Evolutionary conservation across 2,113 vertebrate genomes (phyloP), one percentile per base, ranked within the genome.

Genomic region (Notiomystis cincta): DNA sequence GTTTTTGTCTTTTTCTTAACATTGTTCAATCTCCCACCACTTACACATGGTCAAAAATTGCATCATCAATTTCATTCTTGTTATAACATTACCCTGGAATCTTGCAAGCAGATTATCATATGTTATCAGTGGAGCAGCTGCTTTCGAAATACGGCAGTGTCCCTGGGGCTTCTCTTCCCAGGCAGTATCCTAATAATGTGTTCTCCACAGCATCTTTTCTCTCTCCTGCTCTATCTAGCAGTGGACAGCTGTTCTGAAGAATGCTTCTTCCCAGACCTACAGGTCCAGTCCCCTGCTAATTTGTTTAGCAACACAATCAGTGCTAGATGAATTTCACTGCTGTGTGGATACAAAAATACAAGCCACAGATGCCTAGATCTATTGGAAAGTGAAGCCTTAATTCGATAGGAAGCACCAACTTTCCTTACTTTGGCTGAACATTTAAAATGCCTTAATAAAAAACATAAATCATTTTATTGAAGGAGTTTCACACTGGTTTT

Each of bases 1-100:
- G 2, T 7, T 95, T 94, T 93, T 71, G 22, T 90, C 60, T 92
- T 89, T 84, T 92, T 76, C 88, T 65, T 83, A 76, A n/a, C 84
- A 61, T 40, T 82, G 62, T 58, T 31, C 51, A 27, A 51, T 92
- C 31, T 91, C 33, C 44, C 22, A 70, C 54, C 24, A 38, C 70
- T 95, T 89, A 40, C 30, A 53, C 21, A 20, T 56, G 62, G 57
- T 72, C 89, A 82, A 82, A 96, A 93, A 80, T 64, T 57, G 33
- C 35, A 24, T 82, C 71, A 93, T 91, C 54, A 47, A n/a, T 96
- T 94, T 96, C 82, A 53, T 93, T 90, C 45, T 73, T 60, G 54
- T 90, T 93, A 69, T 66, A 88, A 50, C 24, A 44, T 95, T 92
- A 77, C 17, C 42, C 35, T 76, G 40, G 60, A 85, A 78, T 86